Conservation (phyloP, 35 echinoderm and acorn worm genomes). For the Heliocidaris tuberculata region DNA sequence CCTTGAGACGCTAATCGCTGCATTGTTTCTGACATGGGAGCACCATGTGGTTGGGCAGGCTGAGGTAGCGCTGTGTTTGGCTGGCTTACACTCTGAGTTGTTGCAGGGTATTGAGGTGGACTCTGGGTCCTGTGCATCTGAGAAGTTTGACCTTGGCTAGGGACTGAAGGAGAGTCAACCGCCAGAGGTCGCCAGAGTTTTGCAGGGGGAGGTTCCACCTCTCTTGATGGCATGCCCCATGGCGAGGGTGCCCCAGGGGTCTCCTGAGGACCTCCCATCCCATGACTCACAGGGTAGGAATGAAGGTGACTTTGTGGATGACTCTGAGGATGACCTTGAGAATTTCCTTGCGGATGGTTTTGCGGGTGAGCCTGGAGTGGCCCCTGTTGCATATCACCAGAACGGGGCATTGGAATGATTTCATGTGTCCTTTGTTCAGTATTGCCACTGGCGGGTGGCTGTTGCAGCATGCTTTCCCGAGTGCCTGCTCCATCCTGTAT, state of each 20-base stretch:
- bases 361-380: too few species aligned
- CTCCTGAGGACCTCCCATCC: background rate
- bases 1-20: slow-evolving; percentile 39
- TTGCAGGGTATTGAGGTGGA: slow-evolving; percentile 29
- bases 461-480: slow-evolving; percentile 34
- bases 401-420: slow-evolving; percentile 26
- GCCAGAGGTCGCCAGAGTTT: slow-evolving; percentile 43
- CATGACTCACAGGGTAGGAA: background rate
- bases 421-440: slow-evolving; percentile 31
- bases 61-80: background rate
- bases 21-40: slow-evolving; percentile 38
- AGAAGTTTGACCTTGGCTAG: background rate
- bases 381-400: background rate
- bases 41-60: background rate
- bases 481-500: background rate
- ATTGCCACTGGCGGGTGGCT: background rate
- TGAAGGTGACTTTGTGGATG: background rate
- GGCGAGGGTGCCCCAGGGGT: background rate
- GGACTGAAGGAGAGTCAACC: slow-evolving; percentile 35
- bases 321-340: background rate
- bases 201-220: background rate
- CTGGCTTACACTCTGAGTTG: slow-evolving; percentile 6
- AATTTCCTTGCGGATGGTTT: background rate
- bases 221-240: slow-evolving; percentile 3
- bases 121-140: background rate